Conservation (phyloP, 2,113 vertebrate species). For the Piaya cayana region DNA sequence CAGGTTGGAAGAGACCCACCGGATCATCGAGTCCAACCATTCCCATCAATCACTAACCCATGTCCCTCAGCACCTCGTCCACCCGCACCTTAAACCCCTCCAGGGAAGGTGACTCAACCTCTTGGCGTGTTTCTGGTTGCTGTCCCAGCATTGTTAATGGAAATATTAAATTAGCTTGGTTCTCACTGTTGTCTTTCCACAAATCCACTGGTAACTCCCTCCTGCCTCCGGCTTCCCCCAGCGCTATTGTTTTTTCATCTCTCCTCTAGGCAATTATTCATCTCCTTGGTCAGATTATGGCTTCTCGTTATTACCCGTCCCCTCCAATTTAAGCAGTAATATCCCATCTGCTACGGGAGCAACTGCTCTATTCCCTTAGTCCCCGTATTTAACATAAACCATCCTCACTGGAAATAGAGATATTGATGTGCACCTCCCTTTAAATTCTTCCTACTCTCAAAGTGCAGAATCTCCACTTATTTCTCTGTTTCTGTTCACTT, state of each 20-base stretch:
- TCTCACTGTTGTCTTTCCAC: not conserved
- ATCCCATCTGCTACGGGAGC: conserved; percentile 3
- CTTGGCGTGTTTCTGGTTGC: not conserved
- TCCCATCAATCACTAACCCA: too few species aligned
- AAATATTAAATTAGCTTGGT: not conserved
- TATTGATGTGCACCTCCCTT: not conserved
- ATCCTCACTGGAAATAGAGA: not conserved
- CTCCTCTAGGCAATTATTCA: not conserved
- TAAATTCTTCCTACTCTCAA: not conserved
- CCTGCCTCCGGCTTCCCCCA: not conserved
- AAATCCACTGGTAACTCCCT: not conserved
- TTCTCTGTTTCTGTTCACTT: not conserved
- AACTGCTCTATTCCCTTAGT: not conserved
- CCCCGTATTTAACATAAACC: not conserved
- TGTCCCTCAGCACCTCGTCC: too few species aligned
- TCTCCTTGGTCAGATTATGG: not conserved
- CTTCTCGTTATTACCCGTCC: not conserved
- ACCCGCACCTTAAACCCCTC: too few species aligned
- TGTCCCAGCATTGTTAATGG: not conserved
- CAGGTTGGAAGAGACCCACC: too few species aligned
- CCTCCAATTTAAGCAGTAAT: not conserved
- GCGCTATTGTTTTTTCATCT: not conserved
- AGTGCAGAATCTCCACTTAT: not conserved
- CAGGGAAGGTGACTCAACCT: too few species aligned
- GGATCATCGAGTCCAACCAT: too few species aligned